A percentile compares a stretch with the other conserved stretches of the same genome.
Evolutionary conservation across 1,140 invertebrate species (phyloP).

Genomic region (Colletes gigas): DNA sequence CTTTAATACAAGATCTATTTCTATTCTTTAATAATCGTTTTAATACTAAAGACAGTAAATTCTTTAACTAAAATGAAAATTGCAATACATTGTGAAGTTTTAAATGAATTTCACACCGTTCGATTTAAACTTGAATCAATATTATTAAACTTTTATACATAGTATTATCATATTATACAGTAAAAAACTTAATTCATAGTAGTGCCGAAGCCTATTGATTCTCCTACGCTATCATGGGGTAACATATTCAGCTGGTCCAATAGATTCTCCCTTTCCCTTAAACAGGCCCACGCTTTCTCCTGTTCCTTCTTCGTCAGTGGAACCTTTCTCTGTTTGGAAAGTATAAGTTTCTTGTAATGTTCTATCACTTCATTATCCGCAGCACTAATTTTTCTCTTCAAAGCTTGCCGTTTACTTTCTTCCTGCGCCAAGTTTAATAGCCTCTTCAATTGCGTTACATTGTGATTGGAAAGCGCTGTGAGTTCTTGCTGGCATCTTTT

Average conservation of each 20-base stretch:
- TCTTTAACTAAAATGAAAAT: not conserved
- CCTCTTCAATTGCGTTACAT: conserved; percentile 85
- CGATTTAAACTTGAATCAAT: conserved; percentile 19
- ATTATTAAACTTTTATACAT: conserved; percentile 26
- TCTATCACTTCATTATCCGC: conserved; percentile 90
- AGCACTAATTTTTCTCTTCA: conserved; percentile 86
- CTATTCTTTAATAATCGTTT: too few relatives aligned
- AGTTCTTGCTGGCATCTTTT: conserved; percentile 92
- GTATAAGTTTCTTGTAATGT: conserved; percentile 88
- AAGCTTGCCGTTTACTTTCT: conserved; percentile 85
- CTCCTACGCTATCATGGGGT: conserved; percentile 75
- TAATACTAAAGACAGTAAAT: too few relatives aligned
- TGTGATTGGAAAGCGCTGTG: conserved; percentile 86
- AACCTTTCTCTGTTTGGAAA: conserved; percentile 90
- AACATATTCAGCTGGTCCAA: conserved; percentile 81
- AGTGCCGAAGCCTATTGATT: conserved; percentile 62
- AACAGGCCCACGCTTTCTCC: conserved; percentile 87
- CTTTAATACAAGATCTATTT: too few relatives aligned
- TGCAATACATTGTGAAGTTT: not conserved
- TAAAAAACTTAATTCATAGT: conserved; percentile 36
- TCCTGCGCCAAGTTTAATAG: conserved; percentile 83
- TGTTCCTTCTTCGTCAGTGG: conserved; percentile 90
- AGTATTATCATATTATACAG: conserved; percentile 16
- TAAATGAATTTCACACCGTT: not conserved
- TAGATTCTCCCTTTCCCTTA: conserved; percentile 84